Evolutionary conservation across 2,113 vertebrate species (phyloP), one percentile per base, ranked within the genome.

Genomic region (Bucco capensis): DNA sequence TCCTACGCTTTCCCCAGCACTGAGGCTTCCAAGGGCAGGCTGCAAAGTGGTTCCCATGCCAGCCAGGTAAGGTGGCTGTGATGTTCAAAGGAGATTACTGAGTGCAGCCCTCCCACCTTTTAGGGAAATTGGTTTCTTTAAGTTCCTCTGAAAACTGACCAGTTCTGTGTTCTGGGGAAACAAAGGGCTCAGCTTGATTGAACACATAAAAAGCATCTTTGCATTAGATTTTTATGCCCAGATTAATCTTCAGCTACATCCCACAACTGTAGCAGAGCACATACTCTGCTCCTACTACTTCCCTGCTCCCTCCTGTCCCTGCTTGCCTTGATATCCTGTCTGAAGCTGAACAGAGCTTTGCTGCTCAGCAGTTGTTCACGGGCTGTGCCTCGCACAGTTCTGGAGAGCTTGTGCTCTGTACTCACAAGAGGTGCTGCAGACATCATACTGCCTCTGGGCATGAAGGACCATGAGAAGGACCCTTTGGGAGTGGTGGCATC

Each of bases 381-480:
- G 46, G 73, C 76, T 24, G 53, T 81, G 73, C 30, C 47, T 33
- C 44, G 47, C 47, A 38, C 0, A 0, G 37, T 12, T 12, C 22
- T 60, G 57, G 44, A 85, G 35, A 77, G 56, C 75, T 38, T 3
- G 2, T 0, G 1, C 65, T 47, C 5, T 1, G 49, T 19, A 23
- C 40, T 67, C 61, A 12, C 5, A 8, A 40, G 31, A 37, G 62
- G 37, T 65, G 71, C 71, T 62, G 66, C 77, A 60, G 47, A 47
- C 60, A 54, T 44, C 3, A 0, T 0, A 12, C 56, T 67, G 62
- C 17, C 60, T 27, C 40, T 0, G 6, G 71, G 69, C 69, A 83
- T 1, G 6, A 4, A 0, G 16, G 25, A 62, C 15, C 70, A 47
- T 2, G 1, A 23, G 37, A 73, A 64, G 18, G 7, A 47, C 30